Conservation (phyloP, 2,888 invertebrate genomes). For the Leptinotarsa peninsularis region DNA sequence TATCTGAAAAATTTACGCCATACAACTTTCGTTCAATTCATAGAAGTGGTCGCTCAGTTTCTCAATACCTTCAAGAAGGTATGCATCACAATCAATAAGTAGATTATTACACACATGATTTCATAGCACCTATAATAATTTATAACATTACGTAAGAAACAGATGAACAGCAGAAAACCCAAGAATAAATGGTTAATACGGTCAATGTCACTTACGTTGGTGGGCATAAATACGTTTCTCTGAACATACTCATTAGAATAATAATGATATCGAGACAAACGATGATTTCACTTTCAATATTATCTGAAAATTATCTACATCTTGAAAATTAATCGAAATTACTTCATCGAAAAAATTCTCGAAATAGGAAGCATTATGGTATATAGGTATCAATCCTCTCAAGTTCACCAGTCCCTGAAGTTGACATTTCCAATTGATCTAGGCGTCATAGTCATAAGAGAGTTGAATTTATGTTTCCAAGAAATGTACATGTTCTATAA, state of each 20-base stretch:
- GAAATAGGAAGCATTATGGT: too few species aligned
- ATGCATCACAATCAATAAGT: constrained; percentile 13
- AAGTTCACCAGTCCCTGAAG: too few species aligned
- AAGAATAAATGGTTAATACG: constrained; percentile 19
- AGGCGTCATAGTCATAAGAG: too few species aligned
- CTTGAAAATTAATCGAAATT: too few species aligned
- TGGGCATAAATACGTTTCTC: constrained; percentile 12
- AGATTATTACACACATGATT: neutral
- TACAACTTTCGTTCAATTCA: neutral
- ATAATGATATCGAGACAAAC: neutral
- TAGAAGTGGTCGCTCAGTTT: neutral
- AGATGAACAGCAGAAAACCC: constrained; percentile 19
- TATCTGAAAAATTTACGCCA: neutral
- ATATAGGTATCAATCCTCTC: too few species aligned
- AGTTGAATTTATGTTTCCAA: too few species aligned
- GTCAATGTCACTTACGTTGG: constrained; percentile 19
- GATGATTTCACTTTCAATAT: neutral
- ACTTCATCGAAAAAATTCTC: too few species aligned
- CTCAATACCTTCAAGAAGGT: neutral
- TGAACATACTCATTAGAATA: constrained; percentile 4
- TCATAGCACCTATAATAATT: constrained; percentile 7
- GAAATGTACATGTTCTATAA: too few species aligned
- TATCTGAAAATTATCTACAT: neutral
- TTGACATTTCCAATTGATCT: too few species aligned
- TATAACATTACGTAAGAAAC: constrained; percentile 13